Conservation (phyloP, 2,888 invertebrate species). For the Kryphioiulus occultus region DNA sequence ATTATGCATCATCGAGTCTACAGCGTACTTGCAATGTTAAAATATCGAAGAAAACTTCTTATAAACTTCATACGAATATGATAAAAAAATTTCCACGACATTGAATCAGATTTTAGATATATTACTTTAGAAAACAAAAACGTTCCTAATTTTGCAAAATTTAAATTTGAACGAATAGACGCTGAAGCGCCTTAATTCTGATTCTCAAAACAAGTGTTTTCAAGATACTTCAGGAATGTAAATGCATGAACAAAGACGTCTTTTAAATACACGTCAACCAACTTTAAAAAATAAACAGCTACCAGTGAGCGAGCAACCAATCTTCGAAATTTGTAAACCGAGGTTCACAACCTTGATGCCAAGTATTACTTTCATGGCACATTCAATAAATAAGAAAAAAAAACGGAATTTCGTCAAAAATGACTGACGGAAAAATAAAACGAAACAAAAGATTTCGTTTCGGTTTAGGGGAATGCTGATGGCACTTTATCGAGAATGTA, state of each 20-base stretch:
- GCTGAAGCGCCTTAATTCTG: not conserved
- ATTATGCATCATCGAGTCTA: too few relatives aligned
- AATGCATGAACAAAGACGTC: not conserved
- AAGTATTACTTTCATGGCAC: constrained; percentile 3
- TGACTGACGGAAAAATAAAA: not conserved
- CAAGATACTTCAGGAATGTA: not conserved
- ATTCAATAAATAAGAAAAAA: constrained; percentile 22
- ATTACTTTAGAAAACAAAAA: too few relatives aligned
- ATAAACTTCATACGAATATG: too few relatives aligned
- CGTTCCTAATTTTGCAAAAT: not conserved
- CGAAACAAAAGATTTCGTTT: not conserved
- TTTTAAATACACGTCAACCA: not conserved
- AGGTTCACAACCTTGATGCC: constrained; percentile 21
- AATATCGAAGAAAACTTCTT: not conserved
- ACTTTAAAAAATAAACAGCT: not conserved
- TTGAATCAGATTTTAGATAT: too few relatives aligned
- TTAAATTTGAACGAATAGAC: not conserved
- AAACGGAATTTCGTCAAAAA: not conserved
- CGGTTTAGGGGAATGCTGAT: not conserved
- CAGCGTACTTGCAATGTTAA: not conserved
- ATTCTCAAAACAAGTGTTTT: not conserved
- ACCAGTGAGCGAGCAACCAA: not conserved
- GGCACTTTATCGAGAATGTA: constrained; percentile 29
- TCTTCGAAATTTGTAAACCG: not conserved
- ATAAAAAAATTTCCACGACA: too few relatives aligned